phyloP scores from a whole-genome alignment of 2,113 vertebrate species.

The Gorsachius goisagi region DNA sequence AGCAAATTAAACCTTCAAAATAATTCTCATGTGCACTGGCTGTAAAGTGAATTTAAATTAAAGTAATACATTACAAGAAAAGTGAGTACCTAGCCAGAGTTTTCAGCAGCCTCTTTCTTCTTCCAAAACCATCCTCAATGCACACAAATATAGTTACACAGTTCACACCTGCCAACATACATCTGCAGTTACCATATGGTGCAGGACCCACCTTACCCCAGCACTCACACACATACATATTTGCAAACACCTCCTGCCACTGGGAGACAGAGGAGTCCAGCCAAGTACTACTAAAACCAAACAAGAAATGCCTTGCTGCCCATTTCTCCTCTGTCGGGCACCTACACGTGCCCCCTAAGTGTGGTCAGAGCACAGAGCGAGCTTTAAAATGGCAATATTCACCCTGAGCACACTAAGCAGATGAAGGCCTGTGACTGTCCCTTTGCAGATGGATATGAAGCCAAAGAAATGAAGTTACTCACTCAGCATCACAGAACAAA shows the following conservation, averaged over 20 bases:
- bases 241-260: slow-evolving; percentile 46
- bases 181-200: slow-evolving; percentile 6
- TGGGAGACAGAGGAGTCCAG: neutral
- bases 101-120: slow-evolving; percentile 17
- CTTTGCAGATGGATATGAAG: neutral
- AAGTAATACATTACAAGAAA: slow-evolving; percentile 67
- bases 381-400: neutral
- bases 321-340: neutral
- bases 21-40: slow-evolving; percentile 72
- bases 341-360: accelerated
- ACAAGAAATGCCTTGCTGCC: neutral
- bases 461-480: neutral
- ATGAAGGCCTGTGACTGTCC: too few species aligned
- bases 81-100: slow-evolving; percentile 29
- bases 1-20: slow-evolving; percentile 75
- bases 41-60: slow-evolving; percentile 77
- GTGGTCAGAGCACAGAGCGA: neutral
- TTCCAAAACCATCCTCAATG: neutral
- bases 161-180: slow-evolving; percentile 9
- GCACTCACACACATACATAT: neutral
- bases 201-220: neutral
- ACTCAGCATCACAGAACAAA: neutral
- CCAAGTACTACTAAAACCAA: neutral
- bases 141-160: neutral
- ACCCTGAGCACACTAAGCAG: accelerated